Evolutionary conservation across 2,888 invertebrate species (phyloP), one percentile per base, ranked within the genome.

Genomic region (Apamea epomidion): DNA sequence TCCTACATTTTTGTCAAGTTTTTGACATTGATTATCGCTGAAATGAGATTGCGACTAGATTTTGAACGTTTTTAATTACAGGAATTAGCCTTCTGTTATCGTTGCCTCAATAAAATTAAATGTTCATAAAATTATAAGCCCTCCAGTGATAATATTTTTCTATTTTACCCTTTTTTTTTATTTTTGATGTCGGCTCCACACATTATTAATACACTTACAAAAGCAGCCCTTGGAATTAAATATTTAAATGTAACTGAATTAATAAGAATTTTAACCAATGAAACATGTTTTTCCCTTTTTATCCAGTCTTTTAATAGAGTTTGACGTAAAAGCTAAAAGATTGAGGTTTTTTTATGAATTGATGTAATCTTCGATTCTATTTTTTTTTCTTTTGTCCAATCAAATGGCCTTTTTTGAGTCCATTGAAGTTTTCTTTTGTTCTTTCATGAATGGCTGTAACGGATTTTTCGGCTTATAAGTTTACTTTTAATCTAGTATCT

Each of bases 301-400:
- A 29, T 25, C 8, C 42, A 25, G 8, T 29, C 1, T 58, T 64
- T 21, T 42, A 32, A 60, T 42, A 37, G 16, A 64, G 71, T 74
- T 74, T 58, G 29, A 58, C 25, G 32, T 45, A 69, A 74, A 72
- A 60, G 54, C 45, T 51, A 12, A 85, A 64, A 32, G 8, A 21
- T 65, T 3, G 1, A 3, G 12, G 0, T 42, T 42, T 12, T 18
- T 68, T 80, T 74, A 79, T 83, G 48, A 86, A 86, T 82, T 54
- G 8, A 64, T 32, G 6, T n/a, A 87, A 73, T 82, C 67, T 84
- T 78, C 82, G 77, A 88, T 86, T 88, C 18, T 51, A n/a, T n/a
- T 16, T 82, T 85, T 87, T 77, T 69, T 42, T 80, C 76, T 87
- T 89, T 86, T 86, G 75, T 87, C 81, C 87, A 88, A 89, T 91